Conservation (phyloP, 2,113 vertebrate genomes). For the Erythrolamprus reginae region DNA sequence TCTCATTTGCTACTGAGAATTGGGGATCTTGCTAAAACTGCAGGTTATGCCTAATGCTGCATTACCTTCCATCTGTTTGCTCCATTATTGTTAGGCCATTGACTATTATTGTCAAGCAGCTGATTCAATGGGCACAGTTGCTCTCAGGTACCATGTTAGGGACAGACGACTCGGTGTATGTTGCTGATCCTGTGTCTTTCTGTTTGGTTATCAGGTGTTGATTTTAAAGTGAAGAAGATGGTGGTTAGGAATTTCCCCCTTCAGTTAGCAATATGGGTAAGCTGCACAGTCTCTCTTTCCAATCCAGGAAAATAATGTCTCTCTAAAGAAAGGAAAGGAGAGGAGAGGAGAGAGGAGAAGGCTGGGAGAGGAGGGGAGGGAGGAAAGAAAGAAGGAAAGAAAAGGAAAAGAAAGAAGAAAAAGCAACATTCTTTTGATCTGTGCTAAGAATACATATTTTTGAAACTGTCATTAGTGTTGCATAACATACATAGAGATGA, state of each 20-base stretch:
- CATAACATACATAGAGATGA: background rate
- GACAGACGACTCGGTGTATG: background rate
- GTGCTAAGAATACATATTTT: background rate
- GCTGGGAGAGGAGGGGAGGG: background rate
- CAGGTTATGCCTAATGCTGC: background rate
- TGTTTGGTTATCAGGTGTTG: slow-evolving; percentile 11
- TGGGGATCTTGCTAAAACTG: background rate
- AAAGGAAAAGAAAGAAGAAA: too few relatives aligned
- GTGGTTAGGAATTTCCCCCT: slow-evolving; percentile 1
- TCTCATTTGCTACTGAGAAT: background rate
- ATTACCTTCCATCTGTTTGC: background rate
- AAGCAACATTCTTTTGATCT: background rate
- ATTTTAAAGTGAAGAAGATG: slow-evolving; percentile 51
- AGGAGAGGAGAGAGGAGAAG: background rate
- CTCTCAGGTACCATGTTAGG: background rate
- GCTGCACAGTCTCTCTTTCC: background rate
- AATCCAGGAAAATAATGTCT: background rate
- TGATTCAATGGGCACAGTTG: background rate
- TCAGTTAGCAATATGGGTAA: slow-evolving; percentile 53
- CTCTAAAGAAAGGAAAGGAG: too few relatives aligned
- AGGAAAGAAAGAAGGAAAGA: background rate
- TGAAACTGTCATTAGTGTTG: background rate
- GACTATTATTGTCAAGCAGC: background rate
- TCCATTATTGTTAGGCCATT: background rate
- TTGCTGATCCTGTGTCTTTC: background rate